Evolutionary conservation across 2,113 vertebrate species (phyloP), one percentile per base, ranked within the genome.

Genomic region (Corydoras maculifer): DNA sequence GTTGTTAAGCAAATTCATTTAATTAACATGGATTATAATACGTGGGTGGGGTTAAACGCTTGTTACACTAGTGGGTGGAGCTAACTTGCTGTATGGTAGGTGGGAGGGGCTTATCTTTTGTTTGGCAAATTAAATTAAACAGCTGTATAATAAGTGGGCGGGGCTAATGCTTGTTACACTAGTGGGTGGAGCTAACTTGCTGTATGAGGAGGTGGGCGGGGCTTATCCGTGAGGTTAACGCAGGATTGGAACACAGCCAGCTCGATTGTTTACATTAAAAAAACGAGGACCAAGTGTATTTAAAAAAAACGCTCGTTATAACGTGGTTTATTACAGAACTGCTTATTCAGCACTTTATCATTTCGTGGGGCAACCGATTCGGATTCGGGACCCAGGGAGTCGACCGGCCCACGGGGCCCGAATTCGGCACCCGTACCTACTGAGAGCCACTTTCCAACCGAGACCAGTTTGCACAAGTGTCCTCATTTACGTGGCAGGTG

Each of bases 231-330:
- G 51, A 53, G 13, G 9, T 53, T 12, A 53, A 53, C 3, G 3
- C 51, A 53, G 9, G 3, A 53, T 53, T 53, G 51, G 9, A 53
- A 53, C 51, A 14, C 51, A 53, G 51, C 51, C 51, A 1, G 3
- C 9, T 88, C 90, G 84, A 86, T 9, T 77, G 84, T 82, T 84
- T 87, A 81, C 32, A 80, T 72, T 72, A 70, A 53, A 68, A 75
- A 82, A 88, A 89, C 87, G 89, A 91, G 90, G 90, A 94, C 85
- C 89, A 86, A 88, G 75, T 85, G 85, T 84, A 83, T 90, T 89
- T 80, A 75, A 81, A 71, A 78, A 78, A 29, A 89, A 91, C 92
- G 92, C 89, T 92, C 90, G 90, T 91, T 92, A 43, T 43, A 43
- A 43, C 35, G 7, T 43, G 35, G 7, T 43, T 43, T 43, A 43